Evolutionary conservation across 2,797 vertebrate genomes (phyloP).

Genomic region (Cuniculus paca): DNA sequence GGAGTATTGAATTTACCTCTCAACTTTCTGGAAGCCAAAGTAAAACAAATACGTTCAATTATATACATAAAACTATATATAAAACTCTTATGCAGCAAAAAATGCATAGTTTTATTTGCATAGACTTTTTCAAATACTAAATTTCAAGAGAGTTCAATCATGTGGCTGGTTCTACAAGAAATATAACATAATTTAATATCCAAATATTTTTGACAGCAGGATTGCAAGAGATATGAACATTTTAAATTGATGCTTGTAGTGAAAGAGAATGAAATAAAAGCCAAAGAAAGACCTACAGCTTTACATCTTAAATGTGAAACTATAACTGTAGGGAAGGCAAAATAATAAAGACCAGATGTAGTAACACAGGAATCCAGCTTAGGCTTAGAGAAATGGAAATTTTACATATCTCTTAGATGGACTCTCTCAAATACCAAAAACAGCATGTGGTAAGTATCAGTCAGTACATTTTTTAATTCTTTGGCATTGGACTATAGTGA

Average conservation of each 20-base stretch:
- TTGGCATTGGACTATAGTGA: slow-evolving; percentile 41
- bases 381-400: slow-evolving; percentile 60
- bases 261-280: slow-evolving; percentile 59
- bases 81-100: neutral
- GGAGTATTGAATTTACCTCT: neutral
- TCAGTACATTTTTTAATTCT: slow-evolving; percentile 53
- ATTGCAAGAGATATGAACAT: slow-evolving; percentile 55
- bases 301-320: slow-evolving; percentile 55
- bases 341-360: slow-evolving; percentile 79
- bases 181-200: slow-evolving; percentile 37
- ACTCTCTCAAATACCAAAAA: slow-evolving; percentile 73
- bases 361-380: slow-evolving; percentile 56
- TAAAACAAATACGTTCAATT: neutral
- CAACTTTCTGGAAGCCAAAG: slow-evolving; percentile 24
- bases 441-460: slow-evolving; percentile 52
- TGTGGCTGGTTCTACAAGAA: neutral
- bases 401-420: slow-evolving; percentile 55
- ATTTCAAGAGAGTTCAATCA: slow-evolving; percentile 60
- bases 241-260: slow-evolving; percentile 63
- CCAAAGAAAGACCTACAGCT: slow-evolving; percentile 62
- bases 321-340: slow-evolving; percentile 4
- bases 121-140: neutral
- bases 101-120: slow-evolving; percentile 40
- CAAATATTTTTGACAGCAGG: slow-evolving; percentile 56
- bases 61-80: neutral